Evolutionary conservation across 2,797 vertebrate species (phyloP), one percentile per base, ranked within the genome.

Genomic region (Uromys caudimaculatus): DNA sequence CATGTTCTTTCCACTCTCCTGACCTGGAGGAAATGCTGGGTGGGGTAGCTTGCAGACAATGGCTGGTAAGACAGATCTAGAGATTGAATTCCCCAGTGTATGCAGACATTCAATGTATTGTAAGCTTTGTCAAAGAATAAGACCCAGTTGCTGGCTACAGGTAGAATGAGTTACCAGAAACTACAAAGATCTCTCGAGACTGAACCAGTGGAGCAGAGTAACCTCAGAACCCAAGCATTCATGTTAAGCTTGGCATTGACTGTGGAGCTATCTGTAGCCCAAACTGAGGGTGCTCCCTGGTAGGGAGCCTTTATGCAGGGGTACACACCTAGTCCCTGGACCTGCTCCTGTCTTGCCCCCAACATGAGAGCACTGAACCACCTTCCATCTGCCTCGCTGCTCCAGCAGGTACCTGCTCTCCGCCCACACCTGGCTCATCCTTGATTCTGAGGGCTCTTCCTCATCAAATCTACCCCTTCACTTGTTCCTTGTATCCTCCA

Each of bases 31-130:
- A 73, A 60, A 4, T 38, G 0, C 67, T 47, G 54, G 21, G 32
- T 24, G 32, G 32, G 50, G 69, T 11, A 1, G 50, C 71, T 4
- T 52, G 50, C 64, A 29, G 23, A 64, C 13, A n/a, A 4, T 10
- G 87, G n/a, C 29, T 73, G 78, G 58, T 38, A n/a, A 62, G 75
- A 6, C 44, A 23, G 35, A 60, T 23, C 23, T 17, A 6, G 87
- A 89, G 56, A 89, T 50, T 50, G 27, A 47, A 50, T 16, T n/a
- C 41, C 23, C 35, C 17, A 16, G 32, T 6, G 29, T 50, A 60
- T 27, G 6, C 47, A 35, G 3, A 5, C 4, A 0, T 1, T 41
- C 12, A 3, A 2, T 1, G 2, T 23, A 0, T 3, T 4, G 4
- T 16, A 88, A 32, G 24, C 16, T 62, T 87, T 32, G 13, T 77